phyloP scores from a whole-genome alignment of 2,113 vertebrate genomes.

The Penelope pileata region DNA sequence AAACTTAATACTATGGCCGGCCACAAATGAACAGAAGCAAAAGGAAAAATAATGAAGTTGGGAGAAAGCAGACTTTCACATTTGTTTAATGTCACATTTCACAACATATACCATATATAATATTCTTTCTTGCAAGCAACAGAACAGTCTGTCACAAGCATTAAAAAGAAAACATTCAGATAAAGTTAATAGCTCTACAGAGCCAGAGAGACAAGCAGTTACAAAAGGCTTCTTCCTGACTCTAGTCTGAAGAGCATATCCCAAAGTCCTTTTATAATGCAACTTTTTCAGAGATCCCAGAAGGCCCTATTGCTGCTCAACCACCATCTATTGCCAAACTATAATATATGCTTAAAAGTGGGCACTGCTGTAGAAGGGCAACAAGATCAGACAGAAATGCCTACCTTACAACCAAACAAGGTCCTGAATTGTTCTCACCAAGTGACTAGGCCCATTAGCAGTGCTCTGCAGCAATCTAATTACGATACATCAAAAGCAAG shows the following conservation, averaged over 20 bases:
- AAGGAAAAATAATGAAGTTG: neutral
- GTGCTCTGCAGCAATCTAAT: neutral
- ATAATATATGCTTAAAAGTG: neutral
- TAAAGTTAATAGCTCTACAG: neutral
- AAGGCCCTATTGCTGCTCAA: neutral
- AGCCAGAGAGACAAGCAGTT: neutral
- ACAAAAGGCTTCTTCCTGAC: conserved; percentile 13
- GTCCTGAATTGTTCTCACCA: neutral
- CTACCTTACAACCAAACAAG: fast-evolving
- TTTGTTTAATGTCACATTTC: conserved; percentile 33
- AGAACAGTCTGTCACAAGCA: conserved; percentile 23
- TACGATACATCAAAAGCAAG: neutral
- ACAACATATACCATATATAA: neutral
- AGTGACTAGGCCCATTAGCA: neutral
- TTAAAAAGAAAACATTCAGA: conserved; percentile 14
- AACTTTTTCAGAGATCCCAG: neutral
- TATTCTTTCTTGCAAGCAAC: conserved; percentile 27
- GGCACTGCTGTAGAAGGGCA: neutral
- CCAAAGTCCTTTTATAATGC: neutral
- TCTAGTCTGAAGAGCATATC: neutral
- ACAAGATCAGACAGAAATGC: neutral
- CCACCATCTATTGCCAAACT: neutral
- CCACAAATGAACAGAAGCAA: neutral
- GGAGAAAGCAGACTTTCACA: conserved; percentile 25
- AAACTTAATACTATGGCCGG: neutral